Conservation (phyloP, 2,797 vertebrate genomes). For the Heliangelus exortis region DNA sequence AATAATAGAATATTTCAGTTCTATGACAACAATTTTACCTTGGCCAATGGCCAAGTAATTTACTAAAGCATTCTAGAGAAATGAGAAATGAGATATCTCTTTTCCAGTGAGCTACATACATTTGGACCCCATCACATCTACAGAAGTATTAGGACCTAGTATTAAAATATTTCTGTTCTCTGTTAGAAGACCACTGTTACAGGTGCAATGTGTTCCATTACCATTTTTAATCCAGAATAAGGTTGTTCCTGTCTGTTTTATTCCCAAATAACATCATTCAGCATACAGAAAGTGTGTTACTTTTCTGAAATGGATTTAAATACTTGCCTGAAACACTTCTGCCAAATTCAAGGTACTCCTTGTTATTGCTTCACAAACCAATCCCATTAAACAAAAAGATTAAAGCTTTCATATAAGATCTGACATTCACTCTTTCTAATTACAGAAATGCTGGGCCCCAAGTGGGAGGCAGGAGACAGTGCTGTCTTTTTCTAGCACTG, state of each 20-base stretch:
- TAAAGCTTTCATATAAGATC: neutral
- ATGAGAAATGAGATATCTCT: neutral
- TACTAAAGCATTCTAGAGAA: neutral
- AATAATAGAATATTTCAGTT: neutral
- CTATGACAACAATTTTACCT: neutral
- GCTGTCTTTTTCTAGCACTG: neutral
- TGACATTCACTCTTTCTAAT: neutral
- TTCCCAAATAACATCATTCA: neutral
- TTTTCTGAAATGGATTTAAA: neutral
- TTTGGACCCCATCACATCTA: neutral
- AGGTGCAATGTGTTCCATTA: neutral
- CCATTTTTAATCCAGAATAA: neutral
- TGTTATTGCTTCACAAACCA: neutral
- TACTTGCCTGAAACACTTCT: fast-evolving
- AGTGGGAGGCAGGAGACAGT: neutral
- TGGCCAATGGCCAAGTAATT: neutral
- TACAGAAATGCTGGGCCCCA: neutral
- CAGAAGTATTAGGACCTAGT: neutral
- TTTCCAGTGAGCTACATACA: neutral
- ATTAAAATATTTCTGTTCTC: neutral
- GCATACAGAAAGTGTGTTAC: neutral
- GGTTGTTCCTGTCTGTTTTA: neutral
- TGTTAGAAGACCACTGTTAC: fast-evolving
- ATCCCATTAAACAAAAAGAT: neutral
- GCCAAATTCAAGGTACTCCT: neutral